These are phyloP conservation scores for Anableps anableps DNA, from an alignment of 2,797 vertebrate genomes.

Conservation along the genomic window DNA sequence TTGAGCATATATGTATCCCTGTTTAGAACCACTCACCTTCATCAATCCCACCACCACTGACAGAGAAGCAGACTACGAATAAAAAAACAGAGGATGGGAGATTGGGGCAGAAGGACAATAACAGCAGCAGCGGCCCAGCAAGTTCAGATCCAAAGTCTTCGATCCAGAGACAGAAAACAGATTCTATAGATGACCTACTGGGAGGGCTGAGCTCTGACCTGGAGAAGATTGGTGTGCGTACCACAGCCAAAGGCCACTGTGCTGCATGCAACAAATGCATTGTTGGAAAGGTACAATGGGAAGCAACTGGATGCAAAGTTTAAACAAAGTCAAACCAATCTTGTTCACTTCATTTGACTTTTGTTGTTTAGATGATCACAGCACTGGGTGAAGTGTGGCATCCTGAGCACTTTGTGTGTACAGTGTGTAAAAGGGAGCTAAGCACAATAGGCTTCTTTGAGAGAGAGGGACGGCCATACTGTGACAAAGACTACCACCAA, in stretches of 20 bases:
- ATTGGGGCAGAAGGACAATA: constrained; percentile 32
- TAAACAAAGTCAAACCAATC: background rate
- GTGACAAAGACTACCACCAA: constrained; percentile 86
- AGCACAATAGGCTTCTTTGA: constrained; percentile 86
- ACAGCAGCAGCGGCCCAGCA: constrained; percentile 11
- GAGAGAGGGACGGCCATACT: constrained; percentile 84
- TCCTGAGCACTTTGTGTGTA: constrained; percentile 90
- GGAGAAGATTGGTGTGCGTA: constrained; percentile 88
- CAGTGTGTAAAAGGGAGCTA: constrained; percentile 82
- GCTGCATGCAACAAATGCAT: constrained; percentile 87
- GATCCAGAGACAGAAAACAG: constrained; percentile 44
- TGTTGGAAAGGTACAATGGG: constrained; percentile 84
- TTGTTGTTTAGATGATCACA: constrained; percentile 83
- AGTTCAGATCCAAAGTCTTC: constrained; percentile 25
- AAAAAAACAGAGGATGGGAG: constrained; percentile 32
- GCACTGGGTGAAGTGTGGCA: constrained; percentile 91
- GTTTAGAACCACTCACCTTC: constrained; percentile 42
- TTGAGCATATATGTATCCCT: background rate
- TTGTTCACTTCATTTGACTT: background rate
- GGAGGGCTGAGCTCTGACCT: constrained; percentile 86
- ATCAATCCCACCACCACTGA: constrained; percentile 53
- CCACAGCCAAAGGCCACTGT: constrained; percentile 83
- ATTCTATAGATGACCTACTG: constrained; percentile 85
- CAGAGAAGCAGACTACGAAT: constrained; percentile 56
- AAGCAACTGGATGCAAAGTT: background rate